Percentiles rank a stretch among this genome's conserved stretches.
Evolutionary conservation across 2,797 vertebrate genomes (phyloP).

Genomic region (Tenualosa thibaudeaui): DNA sequence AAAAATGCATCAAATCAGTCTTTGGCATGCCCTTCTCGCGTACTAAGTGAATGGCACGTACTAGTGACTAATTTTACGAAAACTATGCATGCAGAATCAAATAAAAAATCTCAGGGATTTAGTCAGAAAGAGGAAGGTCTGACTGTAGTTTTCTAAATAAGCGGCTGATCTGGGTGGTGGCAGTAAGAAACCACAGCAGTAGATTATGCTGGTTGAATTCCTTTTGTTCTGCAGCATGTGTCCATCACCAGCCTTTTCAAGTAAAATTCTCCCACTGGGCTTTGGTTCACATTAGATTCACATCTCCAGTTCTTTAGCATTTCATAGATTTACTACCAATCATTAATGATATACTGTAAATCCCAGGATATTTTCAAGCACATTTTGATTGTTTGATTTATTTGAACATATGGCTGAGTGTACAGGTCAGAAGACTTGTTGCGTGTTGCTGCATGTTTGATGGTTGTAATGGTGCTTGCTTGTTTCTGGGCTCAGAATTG

Average conservation of each 20-base stretch:
- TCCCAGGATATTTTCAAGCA: not conserved
- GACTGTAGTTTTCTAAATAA: not conserved
- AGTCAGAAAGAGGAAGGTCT: not conserved
- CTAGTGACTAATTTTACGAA: no score
- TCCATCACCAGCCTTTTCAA: not conserved
- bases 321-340: not conserved
- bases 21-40: not conserved
- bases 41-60: not conserved
- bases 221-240: not conserved
- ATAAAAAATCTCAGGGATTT: not conserved
- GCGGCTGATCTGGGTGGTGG: not conserved
- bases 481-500: no score
- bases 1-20: not conserved
- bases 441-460: no score
- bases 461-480: no score
- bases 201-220: not conserved
- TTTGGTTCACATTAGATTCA: not conserved
- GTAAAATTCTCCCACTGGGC: not conserved
- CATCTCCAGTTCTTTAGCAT: not conserved
- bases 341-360: no score
- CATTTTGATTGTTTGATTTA: not conserved
- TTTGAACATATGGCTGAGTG: no score
- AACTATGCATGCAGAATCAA: not conserved
- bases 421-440: no score
- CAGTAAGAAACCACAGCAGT: not conserved